Percentiles rank a stretch among this genome's conserved stretches.
Evolutionary conservation across 2,797 vertebrate species (phyloP).

Genomic region (Pseudopleuronectes americanus): DNA sequence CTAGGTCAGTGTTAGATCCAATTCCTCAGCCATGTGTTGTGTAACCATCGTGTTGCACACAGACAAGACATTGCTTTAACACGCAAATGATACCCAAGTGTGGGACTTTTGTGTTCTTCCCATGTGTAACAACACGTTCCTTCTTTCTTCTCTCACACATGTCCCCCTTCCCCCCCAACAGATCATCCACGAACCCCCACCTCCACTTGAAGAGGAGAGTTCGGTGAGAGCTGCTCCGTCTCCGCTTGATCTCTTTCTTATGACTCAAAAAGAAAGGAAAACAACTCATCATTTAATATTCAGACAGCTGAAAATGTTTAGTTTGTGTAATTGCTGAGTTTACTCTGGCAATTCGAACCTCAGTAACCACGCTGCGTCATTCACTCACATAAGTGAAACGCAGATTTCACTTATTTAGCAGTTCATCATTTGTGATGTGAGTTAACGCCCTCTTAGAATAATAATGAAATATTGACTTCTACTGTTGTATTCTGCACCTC

Average conservation of each 20-base stretch:
- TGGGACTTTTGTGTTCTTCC: slow-evolving; percentile 11
- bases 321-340: slow-evolving; percentile 40
- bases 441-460: slow-evolving; percentile 51
- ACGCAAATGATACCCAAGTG: slow-evolving; percentile 27
- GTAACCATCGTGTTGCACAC: slow-evolving; percentile 62
- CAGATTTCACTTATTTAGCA: slow-evolving; percentile 16
- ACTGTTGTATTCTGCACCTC: background rate
- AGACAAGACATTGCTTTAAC: slow-evolving; percentile 50
- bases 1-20: slow-evolving; percentile 69
- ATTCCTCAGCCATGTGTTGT: slow-evolving; percentile 70
- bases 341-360: slow-evolving; percentile 35
- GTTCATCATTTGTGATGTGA: slow-evolving; percentile 35
- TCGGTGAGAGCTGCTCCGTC: slow-evolving; percentile 86
- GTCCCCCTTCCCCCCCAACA: slow-evolving; percentile 55
- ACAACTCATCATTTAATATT: slow-evolving; percentile 30
- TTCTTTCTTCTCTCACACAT: slow-evolving; percentile 14
- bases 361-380: slow-evolving; percentile 28
- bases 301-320: slow-evolving; percentile 44
- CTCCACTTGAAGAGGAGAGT: slow-evolving; percentile 90
- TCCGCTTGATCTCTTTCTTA: slow-evolving; percentile 17
- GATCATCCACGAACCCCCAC: slow-evolving; percentile 96
- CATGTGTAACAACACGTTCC: slow-evolving; percentile 1
- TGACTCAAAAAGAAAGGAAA: background rate
- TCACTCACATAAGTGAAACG: slow-evolving; percentile 36
- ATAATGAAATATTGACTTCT: slow-evolving; percentile 32